These are phyloP conservation scores for Syrista parreyssii DNA, from an alignment of 2,888 invertebrate genomes.

Conservation along the genomic window DNA sequence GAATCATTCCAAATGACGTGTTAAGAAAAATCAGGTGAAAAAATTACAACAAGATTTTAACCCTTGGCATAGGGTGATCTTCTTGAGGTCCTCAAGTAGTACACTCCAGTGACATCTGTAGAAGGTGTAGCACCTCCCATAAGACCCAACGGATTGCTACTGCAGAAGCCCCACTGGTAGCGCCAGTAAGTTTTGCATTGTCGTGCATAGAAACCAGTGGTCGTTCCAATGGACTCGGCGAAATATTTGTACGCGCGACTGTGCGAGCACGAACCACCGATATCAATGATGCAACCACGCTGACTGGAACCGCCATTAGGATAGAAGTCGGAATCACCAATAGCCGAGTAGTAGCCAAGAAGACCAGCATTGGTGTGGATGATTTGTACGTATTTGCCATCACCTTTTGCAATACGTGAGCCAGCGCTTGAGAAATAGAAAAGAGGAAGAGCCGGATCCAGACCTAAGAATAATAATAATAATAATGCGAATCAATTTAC, in stretches of 20 bases:
- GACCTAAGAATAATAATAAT: too few species aligned
- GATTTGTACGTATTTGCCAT: slow-evolving; percentile 60
- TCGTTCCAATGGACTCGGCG: slow-evolving; percentile 52
- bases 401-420: slow-evolving; percentile 52
- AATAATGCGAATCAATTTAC: too few species aligned
- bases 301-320: slow-evolving; percentile 63
- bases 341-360: slow-evolving; percentile 50
- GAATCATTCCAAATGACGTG: too few species aligned
- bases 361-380: slow-evolving; percentile 62
- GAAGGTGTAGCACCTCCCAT: slow-evolving; percentile 21
- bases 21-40: too few species aligned
- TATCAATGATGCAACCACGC: slow-evolving; percentile 43
- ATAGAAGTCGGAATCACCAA: slow-evolving; percentile 63
- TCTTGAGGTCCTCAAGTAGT: slow-evolving; percentile 41
- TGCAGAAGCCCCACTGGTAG: neutral
- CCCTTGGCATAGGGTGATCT: slow-evolving; percentile 44
- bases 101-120: slow-evolving; percentile 31
- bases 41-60: neutral
- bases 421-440: slow-evolving; percentile 42
- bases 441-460: slow-evolving; percentile 63
- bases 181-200: neutral
- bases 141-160: neutral
- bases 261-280: slow-evolving; percentile 53
- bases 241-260: slow-evolving; percentile 47
- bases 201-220: neutral